Percentiles rank a stretch among this genome's conserved stretches.
phyloP scores from a whole-genome alignment of 1,140 invertebrate genomes.

The Bicyclus anynana region DNA sequence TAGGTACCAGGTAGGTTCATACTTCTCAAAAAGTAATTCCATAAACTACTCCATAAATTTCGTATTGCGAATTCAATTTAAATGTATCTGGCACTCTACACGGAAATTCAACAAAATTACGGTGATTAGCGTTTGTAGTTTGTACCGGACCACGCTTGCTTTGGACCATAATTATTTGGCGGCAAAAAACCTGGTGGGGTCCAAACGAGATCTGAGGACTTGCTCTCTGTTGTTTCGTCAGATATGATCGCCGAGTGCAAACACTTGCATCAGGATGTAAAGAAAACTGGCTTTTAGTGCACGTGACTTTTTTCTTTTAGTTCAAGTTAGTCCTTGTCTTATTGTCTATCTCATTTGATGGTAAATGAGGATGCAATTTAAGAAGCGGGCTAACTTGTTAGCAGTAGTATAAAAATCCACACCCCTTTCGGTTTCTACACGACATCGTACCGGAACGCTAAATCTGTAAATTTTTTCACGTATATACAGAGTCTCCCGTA shows the following conservation, averaged over 20 bases:
- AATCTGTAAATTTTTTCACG: too few species aligned
- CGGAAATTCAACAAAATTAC: slow-evolving; percentile 22
- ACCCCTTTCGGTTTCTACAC: too few species aligned
- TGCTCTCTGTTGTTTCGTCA: slow-evolving; percentile 24
- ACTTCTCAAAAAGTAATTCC: too few species aligned
- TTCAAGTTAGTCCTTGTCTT: too few species aligned
- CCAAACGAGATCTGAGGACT: slow-evolving; percentile 22
- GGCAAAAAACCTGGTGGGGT: slow-evolving; percentile 21
- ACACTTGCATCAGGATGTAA: slow-evolving; percentile 16
- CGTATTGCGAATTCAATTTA: not conserved
- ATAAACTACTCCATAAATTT: not conserved
- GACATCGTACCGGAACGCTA: too few species aligned
- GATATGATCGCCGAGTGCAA: slow-evolving; percentile 13
- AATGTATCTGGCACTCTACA: not conserved
- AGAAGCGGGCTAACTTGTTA: too few species aligned
- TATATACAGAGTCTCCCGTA: too few species aligned
- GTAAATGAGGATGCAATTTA: too few species aligned
- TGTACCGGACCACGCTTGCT: slow-evolving; percentile 12
- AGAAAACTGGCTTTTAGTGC: not conserved
- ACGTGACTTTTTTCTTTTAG: not conserved
- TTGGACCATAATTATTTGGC: slow-evolving; percentile 27
- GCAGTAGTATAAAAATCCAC: too few species aligned
- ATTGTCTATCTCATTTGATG: too few species aligned
- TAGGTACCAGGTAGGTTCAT: too few species aligned
- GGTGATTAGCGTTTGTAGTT: slow-evolving; percentile 15